A percentile compares a stretch with the other conserved stretches of the same genome.
phyloP scores from a whole-genome alignment of 2,888 invertebrate species.

The Blastobasis adustella region DNA sequence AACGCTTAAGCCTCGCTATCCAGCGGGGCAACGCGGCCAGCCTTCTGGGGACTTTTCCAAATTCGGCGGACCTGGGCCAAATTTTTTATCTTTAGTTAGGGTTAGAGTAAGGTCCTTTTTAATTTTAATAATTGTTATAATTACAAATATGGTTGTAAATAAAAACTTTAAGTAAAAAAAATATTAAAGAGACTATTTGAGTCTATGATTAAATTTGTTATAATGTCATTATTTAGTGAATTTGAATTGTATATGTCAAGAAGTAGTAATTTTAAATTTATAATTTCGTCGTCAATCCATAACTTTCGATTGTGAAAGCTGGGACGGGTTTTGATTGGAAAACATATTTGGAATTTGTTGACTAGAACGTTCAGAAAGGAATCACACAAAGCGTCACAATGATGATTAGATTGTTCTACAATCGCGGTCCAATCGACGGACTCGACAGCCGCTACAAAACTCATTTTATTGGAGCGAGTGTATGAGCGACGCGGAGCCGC shows the following conservation, averaged over 20 bases:
- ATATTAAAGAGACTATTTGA: too few relatives aligned
- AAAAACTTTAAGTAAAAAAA: too few relatives aligned
- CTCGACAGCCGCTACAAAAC: neutral
- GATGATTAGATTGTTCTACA: neutral
- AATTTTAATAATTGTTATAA: too few relatives aligned
- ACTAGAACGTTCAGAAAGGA: neutral
- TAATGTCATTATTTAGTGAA: neutral
- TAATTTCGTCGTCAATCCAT: neutral
- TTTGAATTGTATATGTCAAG: neutral
- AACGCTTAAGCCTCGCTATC: too few relatives aligned
- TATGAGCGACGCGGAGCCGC: neutral
- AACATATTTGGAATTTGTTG: neutral
- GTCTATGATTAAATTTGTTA: too few relatives aligned
- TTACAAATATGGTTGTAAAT: too few relatives aligned
- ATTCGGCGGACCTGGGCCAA: too few relatives aligned
- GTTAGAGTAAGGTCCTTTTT: too few relatives aligned
- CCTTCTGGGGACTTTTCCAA: too few relatives aligned
- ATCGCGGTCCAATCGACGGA: neutral
- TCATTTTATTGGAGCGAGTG: neutral
- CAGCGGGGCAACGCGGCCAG: too few relatives aligned
- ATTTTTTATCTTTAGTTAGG: too few relatives aligned
- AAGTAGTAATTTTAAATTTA: neutral
- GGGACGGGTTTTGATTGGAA: neutral
- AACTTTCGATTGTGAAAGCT: neutral
- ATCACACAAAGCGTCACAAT: neutral